These are phyloP conservation scores for Xylota segnis DNA, from an alignment of 2,888 invertebrate genomes.

Conservation along the genomic window DNA sequence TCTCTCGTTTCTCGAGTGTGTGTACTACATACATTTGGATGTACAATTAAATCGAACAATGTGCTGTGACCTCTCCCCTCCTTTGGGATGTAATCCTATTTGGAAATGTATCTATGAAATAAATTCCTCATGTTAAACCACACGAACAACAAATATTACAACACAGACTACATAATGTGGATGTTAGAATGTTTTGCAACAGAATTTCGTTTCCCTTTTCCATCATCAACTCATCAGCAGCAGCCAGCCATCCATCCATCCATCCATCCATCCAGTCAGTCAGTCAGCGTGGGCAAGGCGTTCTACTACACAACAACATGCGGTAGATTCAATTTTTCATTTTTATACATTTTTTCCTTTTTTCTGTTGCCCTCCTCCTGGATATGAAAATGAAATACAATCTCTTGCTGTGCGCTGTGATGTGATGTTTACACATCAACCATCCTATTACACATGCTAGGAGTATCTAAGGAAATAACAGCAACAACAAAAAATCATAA, in stretches of 20 bases:
- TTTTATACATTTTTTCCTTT: slow-evolving; percentile 45
- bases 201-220: slow-evolving; percentile 39
- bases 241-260: no score
- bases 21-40: not conserved
- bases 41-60: slow-evolving; percentile 16
- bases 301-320: slow-evolving; percentile 16
- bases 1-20: no score
- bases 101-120: slow-evolving; percentile 13
- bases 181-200: slow-evolving; percentile 24
- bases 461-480: slow-evolving; percentile 33
- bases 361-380: slow-evolving; percentile 25
- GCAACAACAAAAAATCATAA: slow-evolving; percentile 80
- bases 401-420: slow-evolving; percentile 63
- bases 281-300: slow-evolving; percentile 1
- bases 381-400: slow-evolving; percentile 66
- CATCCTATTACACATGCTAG: slow-evolving; percentile 49
- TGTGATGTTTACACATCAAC: slow-evolving; percentile 72
- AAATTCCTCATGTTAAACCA: slow-evolving; percentile 55
- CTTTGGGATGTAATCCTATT: slow-evolving; percentile 2
- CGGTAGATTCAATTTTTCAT: slow-evolving; percentile 59
- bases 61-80: not conserved
- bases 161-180: slow-evolving; percentile 14
- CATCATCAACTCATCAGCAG: slow-evolving; percentile 21
- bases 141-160: slow-evolving; percentile 63
- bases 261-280: not conserved